Conservation (phyloP, 2,888 invertebrate genomes). For the Sthenelais limicola region DNA sequence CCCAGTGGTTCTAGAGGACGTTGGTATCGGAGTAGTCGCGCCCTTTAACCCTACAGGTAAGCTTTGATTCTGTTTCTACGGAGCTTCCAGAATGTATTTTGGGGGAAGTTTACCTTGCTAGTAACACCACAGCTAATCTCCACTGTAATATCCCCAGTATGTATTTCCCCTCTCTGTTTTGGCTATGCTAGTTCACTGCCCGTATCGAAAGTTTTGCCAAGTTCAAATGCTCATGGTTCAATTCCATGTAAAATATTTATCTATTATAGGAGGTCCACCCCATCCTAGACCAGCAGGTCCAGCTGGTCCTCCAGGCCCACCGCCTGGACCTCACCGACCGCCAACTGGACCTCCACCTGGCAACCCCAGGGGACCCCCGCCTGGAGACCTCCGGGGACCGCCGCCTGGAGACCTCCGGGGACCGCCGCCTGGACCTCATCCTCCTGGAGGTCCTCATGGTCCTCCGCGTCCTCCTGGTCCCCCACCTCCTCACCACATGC, state of each 20-base stretch:
- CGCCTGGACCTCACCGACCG: slow-evolving; percentile 47
- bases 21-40: slow-evolving; percentile 77
- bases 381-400: slow-evolving; percentile 24
- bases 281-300: slow-evolving; percentile 48
- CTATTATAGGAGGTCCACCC: slow-evolving; percentile 41
- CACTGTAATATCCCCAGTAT: too few species aligned
- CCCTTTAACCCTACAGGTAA: slow-evolving; percentile 46
- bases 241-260: background rate
- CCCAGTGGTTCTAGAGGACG: slow-evolving; percentile 94
- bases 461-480: slow-evolving; percentile 54
- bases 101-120: too few species aligned
- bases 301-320: slow-evolving; percentile 37
- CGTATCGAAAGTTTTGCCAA: too few species aligned
- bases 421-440: slow-evolving; percentile 41
- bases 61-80: too few species aligned
- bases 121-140: too few species aligned
- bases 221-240: too few species aligned
- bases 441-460: slow-evolving; percentile 45
- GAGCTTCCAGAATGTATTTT: too few species aligned
- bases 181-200: too few species aligned
- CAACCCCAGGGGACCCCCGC: slow-evolving; percentile 43
- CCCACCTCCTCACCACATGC: slow-evolving; percentile 60
- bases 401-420: slow-evolving; percentile 40
- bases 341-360: slow-evolving; percentile 48
- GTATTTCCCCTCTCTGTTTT: too few species aligned